Conservation (phyloP, 2,888 invertebrate species). For the Nycteola revayana region DNA sequence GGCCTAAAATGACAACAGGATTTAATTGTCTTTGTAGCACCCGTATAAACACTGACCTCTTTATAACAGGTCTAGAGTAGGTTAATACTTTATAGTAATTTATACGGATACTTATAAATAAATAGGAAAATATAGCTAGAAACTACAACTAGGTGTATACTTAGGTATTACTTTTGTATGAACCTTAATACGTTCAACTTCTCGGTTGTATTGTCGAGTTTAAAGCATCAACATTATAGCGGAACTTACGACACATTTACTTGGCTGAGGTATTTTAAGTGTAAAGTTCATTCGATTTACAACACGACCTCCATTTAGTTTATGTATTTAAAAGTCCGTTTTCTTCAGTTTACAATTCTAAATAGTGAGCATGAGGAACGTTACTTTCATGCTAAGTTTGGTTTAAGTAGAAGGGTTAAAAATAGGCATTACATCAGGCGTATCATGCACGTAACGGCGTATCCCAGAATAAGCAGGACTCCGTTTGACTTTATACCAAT, state of each 20-base stretch:
- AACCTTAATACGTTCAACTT: no score
- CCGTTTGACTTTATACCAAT: no score
- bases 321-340: slow-evolving; percentile 5
- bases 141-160: no score
- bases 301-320: slow-evolving; percentile 2
- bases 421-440: no score
- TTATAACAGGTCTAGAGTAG: slow-evolving; percentile 24
- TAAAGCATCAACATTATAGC: slow-evolving; percentile 18
- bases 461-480: no score
- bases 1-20: slow-evolving; percentile 20
- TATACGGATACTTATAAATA: neutral
- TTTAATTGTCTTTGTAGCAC: slow-evolving; percentile 13
- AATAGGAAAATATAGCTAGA: neutral
- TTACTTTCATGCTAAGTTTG: no score
- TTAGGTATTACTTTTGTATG: no score
- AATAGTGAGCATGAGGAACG: neutral
- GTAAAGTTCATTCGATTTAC: slow-evolving; percentile 13
- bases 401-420: no score
- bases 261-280: slow-evolving; percentile 8
- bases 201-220: no score
- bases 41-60: slow-evolving; percentile 6
- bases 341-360: slow-evolving; percentile 3
- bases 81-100: slow-evolving; percentile 23
- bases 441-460: no score
- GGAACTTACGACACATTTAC: slow-evolving; percentile 17